Evolutionary conservation across 2,113 vertebrate species (phyloP).

Genomic region (Ornithorhynchus anatinus): DNA sequence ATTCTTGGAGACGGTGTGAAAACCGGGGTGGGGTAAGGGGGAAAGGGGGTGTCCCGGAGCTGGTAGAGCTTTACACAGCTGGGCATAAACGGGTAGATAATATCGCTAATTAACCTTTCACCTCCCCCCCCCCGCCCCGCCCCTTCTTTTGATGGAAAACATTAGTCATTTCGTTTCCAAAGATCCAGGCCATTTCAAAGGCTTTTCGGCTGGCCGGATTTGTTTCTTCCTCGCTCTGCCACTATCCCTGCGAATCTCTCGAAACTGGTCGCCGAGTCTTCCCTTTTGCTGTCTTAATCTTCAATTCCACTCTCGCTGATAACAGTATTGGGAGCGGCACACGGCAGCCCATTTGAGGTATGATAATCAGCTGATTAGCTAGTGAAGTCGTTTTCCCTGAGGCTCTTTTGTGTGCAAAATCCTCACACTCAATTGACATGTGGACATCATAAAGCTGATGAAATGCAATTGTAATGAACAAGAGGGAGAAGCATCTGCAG

Average conservation of each 20-base stretch:
- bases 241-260: constrained; percentile 75
- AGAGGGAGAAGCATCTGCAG: constrained; percentile 98
- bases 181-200: constrained; percentile 60
- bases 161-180: constrained; percentile 59
- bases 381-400: constrained; percentile 96
- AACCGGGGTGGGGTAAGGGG: constrained; percentile 45
- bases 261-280: constrained; percentile 68
- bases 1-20: constrained; percentile 62
- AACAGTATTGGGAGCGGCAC: constrained; percentile 78
- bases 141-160: constrained; percentile 61
- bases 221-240: constrained; percentile 59
- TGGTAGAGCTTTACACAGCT: constrained; percentile 75
- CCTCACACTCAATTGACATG: constrained; percentile 99
- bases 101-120: constrained; percentile 80
- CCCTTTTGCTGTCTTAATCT: constrained; percentile 75
- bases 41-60: constrained; percentile 67
- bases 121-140: constrained; percentile 42
- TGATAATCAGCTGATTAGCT: constrained; percentile 99
- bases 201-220: constrained; percentile 29
- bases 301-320: constrained; percentile 72
- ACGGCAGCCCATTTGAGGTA: constrained; percentile 94
- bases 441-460: constrained; percentile 99
- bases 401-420: constrained; percentile 99
- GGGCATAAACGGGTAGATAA: constrained; percentile 75
- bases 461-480: constrained; percentile 99